A percentile compares a stretch with the other conserved stretches of the same genome.
Evolutionary conservation across 2,888 invertebrate species (phyloP).

Genomic region (Lochmaea capreae): DNA sequence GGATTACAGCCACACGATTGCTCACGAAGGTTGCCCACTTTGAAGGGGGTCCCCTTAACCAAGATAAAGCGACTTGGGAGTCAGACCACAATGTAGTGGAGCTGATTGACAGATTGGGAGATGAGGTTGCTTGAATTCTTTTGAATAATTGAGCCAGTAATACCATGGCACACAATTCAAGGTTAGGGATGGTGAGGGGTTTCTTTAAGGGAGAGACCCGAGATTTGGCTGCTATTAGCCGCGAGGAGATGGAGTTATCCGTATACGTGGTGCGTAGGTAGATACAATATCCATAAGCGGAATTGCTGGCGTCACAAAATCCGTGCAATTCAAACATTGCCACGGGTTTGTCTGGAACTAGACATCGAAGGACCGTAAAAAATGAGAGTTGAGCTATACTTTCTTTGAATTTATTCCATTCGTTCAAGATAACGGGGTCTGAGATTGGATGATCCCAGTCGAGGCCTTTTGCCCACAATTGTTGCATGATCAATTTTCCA

Average conservation of each 20-base stretch:
- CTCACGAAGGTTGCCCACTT: constrained; percentile 5
- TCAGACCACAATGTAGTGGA: not conserved
- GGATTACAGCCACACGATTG: constrained; percentile 6
- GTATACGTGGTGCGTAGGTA: not conserved
- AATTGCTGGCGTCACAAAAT: not conserved
- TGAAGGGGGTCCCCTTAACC: constrained; percentile 2
- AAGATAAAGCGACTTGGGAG: constrained; percentile 5
- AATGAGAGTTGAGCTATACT: not conserved
- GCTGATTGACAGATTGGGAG: constrained; percentile 1
- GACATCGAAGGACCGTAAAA: not conserved
- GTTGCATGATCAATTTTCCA: constrained; percentile 1
- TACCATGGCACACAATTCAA: constrained; percentile 1
- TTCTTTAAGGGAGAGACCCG: not conserved
- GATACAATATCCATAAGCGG: not conserved
- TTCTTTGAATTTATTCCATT: constrained; percentile 5
- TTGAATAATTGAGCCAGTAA: not conserved
- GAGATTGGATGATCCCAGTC: constrained; percentile 1
- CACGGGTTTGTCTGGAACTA: not conserved
- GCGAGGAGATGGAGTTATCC: not conserved
- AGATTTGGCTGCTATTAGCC: not conserved
- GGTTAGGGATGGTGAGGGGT: not conserved
- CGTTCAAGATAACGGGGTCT: not conserved
- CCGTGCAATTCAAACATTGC: not conserved
- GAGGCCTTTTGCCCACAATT: not conserved
- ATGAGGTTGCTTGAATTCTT: not conserved